Evolutionary conservation across 1,140 invertebrate genomes (phyloP), one percentile per base, ranked within the genome.

Genomic region (Melipona quadrifasciata): DNA sequence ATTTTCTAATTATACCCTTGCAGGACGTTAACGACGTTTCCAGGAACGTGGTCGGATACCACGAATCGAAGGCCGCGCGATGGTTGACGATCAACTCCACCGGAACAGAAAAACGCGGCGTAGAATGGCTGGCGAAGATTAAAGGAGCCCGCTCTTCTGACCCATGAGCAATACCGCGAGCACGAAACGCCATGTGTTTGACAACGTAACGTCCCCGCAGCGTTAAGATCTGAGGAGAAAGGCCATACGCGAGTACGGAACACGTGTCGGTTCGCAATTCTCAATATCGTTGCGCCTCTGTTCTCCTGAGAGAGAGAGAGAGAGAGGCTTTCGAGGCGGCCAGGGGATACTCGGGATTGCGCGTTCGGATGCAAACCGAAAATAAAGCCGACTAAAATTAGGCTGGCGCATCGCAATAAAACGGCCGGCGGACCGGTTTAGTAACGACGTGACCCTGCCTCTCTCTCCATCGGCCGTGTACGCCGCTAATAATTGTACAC

Each of bases 151-250:
- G 90, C 85, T 90, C 74, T 87, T 92, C 90, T 90, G 89, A 89
- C 91, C 90, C 90, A 89, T 87, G 90, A 92, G 92, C 90, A 88
- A 93, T 92, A 92, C 89, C 89, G 89, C 92, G 90, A 90, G 92
- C 91, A 92, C 92, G 92, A 92, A 93, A 93, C 92, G 91, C 93
- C 93, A 93, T 92, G 91, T 93, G 93, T 93, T 93, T 93, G 93
- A 93, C 92, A 93, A 93, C 92, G 92, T 93, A 93, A 91, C 92
- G 91, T 92, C 86, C 31, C 91, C 90, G 91, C 8, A 47, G 39
- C 88, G 91, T 89, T 87, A 88, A 93, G 92, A 93, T 93, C 93
- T 93, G 84, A 93, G 89, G 89, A 86, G 92, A 90, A 91, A 80
- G 58, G 87, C 67, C 85, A 47, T 47, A 47, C 39, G 80, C 89